phyloP scores from a whole-genome alignment of 53 echinoderm and acorn worm genomes.

The Zoroaster sp. region DNA sequence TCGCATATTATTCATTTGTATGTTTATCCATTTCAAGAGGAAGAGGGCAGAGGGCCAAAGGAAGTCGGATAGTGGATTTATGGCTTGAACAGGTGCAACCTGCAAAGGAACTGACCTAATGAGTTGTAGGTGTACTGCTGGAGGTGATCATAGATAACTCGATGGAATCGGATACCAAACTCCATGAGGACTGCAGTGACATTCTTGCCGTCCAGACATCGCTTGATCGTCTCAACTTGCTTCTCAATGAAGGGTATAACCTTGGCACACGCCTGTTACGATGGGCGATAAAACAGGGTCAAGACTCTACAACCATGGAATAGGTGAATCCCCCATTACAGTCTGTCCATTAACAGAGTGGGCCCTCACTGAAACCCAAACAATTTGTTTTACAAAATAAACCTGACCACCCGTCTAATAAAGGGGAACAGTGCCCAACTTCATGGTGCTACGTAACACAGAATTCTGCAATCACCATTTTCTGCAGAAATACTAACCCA shows the following conservation, averaged over 20 bases:
- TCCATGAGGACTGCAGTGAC: constrained; percentile 86
- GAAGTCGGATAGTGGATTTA: no score
- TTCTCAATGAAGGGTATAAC: constrained; percentile 88
- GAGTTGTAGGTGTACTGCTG: constrained; percentile 93
- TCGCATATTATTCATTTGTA: not conserved
- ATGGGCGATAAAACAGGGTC: not conserved
- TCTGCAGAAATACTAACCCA: no score
- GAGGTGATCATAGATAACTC: constrained; percentile 90
- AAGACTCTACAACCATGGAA: not conserved
- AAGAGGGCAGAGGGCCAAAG: not conserved
- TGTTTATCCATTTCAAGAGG: not conserved
- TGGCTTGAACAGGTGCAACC: not conserved
- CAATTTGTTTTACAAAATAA: no score
- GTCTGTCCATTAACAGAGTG: not conserved
- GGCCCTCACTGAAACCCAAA: no score
- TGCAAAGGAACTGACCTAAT: constrained; percentile 56
- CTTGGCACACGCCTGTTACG: constrained; percentile 83
- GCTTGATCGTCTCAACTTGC: constrained; percentile 84
- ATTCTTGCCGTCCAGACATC: constrained; percentile 94
- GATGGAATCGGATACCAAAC: constrained; percentile 94
- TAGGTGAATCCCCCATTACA: not conserved
- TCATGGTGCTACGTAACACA: no score
- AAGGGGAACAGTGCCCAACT: no score
- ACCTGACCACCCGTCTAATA: no score
- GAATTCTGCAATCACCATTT: no score